Evolutionary conservation across 2,888 invertebrate genomes (phyloP).

Genomic region (Tetramorium bicarinatum): DNA sequence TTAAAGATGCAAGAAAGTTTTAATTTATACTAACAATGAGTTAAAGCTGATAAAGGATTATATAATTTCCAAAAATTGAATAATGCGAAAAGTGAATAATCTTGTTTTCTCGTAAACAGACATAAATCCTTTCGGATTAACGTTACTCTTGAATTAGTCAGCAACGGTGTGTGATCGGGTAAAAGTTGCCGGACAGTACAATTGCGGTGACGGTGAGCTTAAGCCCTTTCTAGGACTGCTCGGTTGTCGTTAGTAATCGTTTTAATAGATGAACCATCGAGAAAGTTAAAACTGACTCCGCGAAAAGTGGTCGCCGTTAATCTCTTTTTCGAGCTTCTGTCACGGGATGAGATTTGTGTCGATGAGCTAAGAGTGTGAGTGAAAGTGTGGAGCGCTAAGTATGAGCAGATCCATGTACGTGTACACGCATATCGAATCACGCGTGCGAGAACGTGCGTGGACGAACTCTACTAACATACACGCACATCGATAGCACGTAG

Average conservation of each 20-base stretch:
- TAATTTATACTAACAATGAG: not conserved
- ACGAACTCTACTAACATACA: conserved; percentile 30
- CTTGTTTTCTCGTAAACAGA: not conserved
- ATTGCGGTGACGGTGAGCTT: not conserved
- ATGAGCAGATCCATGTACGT: conserved; percentile 1
- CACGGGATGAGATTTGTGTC: conserved; percentile 85
- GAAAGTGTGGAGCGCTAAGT: conserved; percentile 36
- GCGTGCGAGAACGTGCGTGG: conserved; percentile 16
- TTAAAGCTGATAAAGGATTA: not conserved
- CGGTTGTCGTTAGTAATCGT: conserved; percentile 83
- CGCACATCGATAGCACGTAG: conserved; percentile 33
- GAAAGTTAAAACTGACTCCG: conserved; percentile 83
- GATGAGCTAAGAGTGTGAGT: conserved; percentile 72
- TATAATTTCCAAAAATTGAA: not conserved
- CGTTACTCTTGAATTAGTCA: conserved; percentile 11
- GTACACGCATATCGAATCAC: not conserved
- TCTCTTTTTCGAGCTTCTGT: conserved; percentile 82
- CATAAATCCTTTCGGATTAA: not conserved
- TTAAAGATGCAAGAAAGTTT: not conserved
- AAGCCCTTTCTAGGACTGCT: conserved; percentile 76
- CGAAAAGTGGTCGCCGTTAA: conserved; percentile 83
- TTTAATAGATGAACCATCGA: conserved; percentile 83
- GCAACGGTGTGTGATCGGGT: not conserved
- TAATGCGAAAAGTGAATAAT: not conserved
- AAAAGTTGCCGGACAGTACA: conserved; percentile 7